Conservation (phyloP, 2,888 invertebrate species). For the Trachelus troglodyta region DNA sequence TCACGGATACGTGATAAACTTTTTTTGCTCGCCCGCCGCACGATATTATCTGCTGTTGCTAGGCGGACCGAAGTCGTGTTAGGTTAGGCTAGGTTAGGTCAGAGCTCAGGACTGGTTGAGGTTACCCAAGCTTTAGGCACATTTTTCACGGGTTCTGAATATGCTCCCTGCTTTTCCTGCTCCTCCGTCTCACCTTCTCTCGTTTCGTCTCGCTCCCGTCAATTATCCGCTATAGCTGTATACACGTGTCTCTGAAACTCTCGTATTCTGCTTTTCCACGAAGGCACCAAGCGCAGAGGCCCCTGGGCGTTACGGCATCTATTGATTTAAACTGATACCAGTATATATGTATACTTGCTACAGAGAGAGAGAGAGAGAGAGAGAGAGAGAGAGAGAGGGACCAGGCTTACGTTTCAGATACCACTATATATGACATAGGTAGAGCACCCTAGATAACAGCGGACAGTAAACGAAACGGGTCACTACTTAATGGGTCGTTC, state of each 20-base stretch:
- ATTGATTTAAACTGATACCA: constrained; percentile 26
- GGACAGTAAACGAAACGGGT: not conserved
- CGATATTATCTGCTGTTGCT: not conserved
- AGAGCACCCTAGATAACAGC: not conserved
- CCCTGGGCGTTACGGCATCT: constrained; percentile 19
- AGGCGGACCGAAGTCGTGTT: not conserved
- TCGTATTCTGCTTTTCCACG: not conserved
- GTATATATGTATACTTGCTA: constrained; percentile 7
- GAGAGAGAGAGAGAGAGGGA: not conserved
- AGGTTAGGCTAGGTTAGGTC: not conserved
- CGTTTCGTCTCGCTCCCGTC: not conserved
- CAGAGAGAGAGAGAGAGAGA: not conserved
- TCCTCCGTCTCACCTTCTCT: too few species aligned
- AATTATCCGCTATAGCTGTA: not conserved
- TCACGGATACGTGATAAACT: not conserved
- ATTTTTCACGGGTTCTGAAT: not conserved
- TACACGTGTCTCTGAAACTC: not conserved
- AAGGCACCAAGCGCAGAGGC: not conserved
- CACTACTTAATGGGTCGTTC: not conserved
- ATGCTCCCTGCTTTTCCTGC: not conserved
- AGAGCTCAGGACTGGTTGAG: not conserved
- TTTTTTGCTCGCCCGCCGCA: not conserved
- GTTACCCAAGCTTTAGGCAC: not conserved
- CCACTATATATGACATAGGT: not conserved
- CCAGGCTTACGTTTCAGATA: not conserved